Conservation (phyloP, 2,113 vertebrate genomes). For the Solea senegalensis region DNA sequence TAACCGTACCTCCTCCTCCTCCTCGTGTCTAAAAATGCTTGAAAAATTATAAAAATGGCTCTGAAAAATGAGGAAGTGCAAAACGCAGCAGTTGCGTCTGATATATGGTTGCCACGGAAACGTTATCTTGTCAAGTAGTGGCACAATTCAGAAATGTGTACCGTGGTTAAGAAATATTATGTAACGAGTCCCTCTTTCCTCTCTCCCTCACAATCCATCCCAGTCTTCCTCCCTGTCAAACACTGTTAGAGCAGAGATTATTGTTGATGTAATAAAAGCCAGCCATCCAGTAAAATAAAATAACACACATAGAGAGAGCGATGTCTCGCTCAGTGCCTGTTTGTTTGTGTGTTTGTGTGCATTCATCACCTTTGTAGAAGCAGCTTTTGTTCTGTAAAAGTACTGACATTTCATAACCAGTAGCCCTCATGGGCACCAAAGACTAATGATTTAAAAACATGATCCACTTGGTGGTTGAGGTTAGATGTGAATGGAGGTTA, state of each 20-base stretch:
- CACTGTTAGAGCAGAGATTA: conserved; percentile 62
- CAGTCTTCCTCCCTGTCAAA: conserved; percentile 61
- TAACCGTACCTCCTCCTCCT: no score
- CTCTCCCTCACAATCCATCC: conserved; percentile 11
- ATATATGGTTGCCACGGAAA: conserved; percentile 78
- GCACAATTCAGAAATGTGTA: conserved; percentile 75
- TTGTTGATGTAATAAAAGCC: conserved; percentile 61
- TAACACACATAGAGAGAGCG: conserved; percentile 59
- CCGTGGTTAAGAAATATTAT: conserved; percentile 76
- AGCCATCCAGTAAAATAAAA: conserved; percentile 45
- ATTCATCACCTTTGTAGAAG: not conserved
- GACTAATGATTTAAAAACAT: not conserved
- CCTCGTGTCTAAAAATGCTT: no score
- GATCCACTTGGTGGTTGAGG: not conserved
- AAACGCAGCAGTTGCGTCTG: conserved; percentile 40
- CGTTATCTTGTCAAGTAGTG: conserved; percentile 73
- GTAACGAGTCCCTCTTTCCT: conserved; percentile 59
- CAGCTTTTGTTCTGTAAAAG: not conserved
- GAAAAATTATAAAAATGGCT: conserved; percentile 1
- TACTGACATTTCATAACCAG: not conserved
- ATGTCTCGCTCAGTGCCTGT: conserved; percentile 1
- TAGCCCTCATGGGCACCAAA: not conserved
- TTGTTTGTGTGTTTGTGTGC: not conserved
- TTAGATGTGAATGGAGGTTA: not conserved
- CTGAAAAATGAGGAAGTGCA: conserved; percentile 47